Evolutionary conservation across 2,797 vertebrate species (phyloP).

Genomic region (Bovichtus diacanthus): DNA sequence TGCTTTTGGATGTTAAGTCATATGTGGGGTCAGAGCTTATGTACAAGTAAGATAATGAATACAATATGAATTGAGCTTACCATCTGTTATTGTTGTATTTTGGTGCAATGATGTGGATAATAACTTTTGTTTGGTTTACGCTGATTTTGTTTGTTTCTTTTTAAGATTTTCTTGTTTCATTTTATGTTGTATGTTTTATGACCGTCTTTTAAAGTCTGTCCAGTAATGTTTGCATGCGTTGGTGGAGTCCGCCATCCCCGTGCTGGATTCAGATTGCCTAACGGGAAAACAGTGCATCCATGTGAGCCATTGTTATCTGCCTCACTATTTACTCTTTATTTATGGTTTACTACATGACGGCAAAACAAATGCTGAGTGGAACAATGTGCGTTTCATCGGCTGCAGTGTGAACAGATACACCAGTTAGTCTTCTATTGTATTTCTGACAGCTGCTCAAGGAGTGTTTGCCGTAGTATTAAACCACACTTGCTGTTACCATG

Average conservation of each 20-base stretch:
- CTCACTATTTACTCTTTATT: neutral
- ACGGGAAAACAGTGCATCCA: neutral
- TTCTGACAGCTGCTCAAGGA: neutral
- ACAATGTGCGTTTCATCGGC: neutral
- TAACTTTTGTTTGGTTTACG: no score
- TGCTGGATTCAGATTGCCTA: neutral
- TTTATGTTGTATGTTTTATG: neutral
- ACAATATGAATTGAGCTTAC: neutral
- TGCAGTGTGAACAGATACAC: neutral
- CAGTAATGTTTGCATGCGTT: neutral
- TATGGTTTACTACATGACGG: no score
- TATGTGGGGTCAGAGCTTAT: neutral
- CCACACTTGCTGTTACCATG: no score
- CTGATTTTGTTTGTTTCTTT: neutral
- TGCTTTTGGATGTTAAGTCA: neutral
- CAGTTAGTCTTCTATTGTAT: neutral
- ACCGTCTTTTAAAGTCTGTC: neutral
- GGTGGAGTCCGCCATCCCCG: no score
- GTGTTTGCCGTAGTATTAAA: neutral
- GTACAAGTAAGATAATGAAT: neutral
- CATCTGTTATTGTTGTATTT: neutral
- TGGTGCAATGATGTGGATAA: no score
- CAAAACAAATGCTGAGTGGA: no score
- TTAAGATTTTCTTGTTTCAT: neutral
- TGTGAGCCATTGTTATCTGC: neutral